Base-by-base conservation (phyloP, 1,140 invertebrate species). In the Limonius californicus region DNA sequence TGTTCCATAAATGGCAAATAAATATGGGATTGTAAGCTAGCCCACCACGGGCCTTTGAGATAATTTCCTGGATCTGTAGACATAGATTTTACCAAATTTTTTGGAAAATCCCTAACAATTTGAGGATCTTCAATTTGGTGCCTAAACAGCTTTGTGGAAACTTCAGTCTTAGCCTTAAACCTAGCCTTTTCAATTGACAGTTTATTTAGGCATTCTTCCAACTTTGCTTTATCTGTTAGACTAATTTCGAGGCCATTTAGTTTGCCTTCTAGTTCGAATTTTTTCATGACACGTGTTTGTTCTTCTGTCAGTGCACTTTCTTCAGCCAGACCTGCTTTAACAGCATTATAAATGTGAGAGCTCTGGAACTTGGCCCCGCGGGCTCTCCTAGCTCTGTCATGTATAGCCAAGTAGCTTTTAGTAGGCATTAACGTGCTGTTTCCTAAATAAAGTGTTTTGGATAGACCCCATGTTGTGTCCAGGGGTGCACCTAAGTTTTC, bases 381-480 rank as follows among this genome's bases (percentile, higher is more conserved):
- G 0, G 89, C 87, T 70, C 81, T 81, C 54, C 81, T 79, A 0
- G 89, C 89, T 65, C 89, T 76, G 61, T 88, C 84, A 67, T 91
- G 87, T 56, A 94, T 88, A 61, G 84, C 81, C 58, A 87, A 76
- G 70, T 92, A 94, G 23, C 81, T 85, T 69, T 87, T 85, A 6
- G 87, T 87, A 7, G 90, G 87, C 82, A 93, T 90, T 16, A 89
- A 68, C n/a, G 86, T 86, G 67, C 85, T 87, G 71, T 90, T 89
- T n/a, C 90, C 88, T 54, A 90, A 79, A 72, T 89, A 92, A 9
- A 96, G 76, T 20, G 88, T 86, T 75, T 93, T 95, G 0, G 91
- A 85, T 63, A 92, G 82, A 23, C 90, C 90, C 90, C 90, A 95
- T n/a, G 90, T 92, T 27, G 87, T 83, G 70, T 92, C 89, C 32